Conservation (phyloP, 1,140 invertebrate species). For the Drosophila lacertosa region DNA sequence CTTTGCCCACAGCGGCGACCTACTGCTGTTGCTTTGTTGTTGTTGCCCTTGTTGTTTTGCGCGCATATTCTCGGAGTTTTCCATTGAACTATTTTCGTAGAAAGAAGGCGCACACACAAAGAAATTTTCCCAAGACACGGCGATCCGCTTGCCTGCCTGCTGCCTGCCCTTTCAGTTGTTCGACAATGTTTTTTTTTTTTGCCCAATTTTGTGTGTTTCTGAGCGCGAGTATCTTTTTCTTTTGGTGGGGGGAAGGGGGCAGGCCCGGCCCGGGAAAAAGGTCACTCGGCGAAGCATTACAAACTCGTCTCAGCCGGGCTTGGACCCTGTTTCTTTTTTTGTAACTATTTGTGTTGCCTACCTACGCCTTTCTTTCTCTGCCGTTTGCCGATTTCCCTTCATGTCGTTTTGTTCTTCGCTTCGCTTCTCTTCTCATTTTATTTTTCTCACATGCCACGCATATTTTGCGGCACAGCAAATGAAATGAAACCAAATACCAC, state of each 20-base stretch:
- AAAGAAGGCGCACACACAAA: conserved; percentile 41
- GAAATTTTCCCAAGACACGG: conserved; percentile 65
- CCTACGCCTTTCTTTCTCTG: conserved; percentile 49
- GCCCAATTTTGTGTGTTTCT: conserved; percentile 59
- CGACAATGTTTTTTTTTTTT: conserved; percentile 56
- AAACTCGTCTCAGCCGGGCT: conserved; percentile 45
- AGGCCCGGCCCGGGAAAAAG: conserved; percentile 39
- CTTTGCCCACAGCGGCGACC: conserved; percentile 47
- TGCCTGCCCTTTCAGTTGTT: conserved; percentile 18
- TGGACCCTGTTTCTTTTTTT: conserved; percentile 11
- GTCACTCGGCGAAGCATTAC: conserved; percentile 62
- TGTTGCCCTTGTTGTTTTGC: conserved; percentile 11
- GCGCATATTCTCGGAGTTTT: conserved; percentile 63
- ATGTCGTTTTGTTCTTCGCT: too few relatives aligned
- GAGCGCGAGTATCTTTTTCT: conserved; percentile 38
- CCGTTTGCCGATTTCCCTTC: conserved; percentile 55
- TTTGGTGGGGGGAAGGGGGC: conserved; percentile 14
- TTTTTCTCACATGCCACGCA: conserved; percentile 72
- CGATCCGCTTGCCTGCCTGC: conserved; percentile 51
- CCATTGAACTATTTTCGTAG: conserved; percentile 76
- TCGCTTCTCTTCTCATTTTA: not conserved
- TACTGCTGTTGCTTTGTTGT: conserved; percentile 74
- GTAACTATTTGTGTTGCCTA: conserved; percentile 26
- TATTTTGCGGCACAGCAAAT: conserved; percentile 55
- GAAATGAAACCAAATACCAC: conserved; percentile 53